These are phyloP conservation scores for Zeugodacus cucurbitae DNA, from an alignment of 1,140 invertebrate genomes.

Conservation along the genomic window DNA sequence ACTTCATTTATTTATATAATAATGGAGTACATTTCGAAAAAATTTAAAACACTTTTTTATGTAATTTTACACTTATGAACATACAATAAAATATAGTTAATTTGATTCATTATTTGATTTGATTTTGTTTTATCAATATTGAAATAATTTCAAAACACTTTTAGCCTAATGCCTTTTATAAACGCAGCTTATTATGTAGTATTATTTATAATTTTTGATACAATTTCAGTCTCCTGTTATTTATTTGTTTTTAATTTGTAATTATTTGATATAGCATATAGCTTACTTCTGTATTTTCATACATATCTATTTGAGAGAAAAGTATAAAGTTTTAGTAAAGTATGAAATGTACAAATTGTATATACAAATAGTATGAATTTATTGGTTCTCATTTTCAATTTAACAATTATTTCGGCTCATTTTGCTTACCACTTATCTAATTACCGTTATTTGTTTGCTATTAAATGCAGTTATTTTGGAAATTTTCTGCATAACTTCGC, in stretches of 20 bases:
- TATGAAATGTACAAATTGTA: neutral
- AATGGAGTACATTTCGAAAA: too few species aligned
- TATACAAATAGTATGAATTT: neutral
- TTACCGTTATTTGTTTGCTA: neutral
- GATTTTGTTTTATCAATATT: neutral
- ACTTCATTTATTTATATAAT: too few species aligned
- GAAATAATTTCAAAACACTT: too few species aligned
- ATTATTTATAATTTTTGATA: neutral
- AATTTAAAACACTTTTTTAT: too few species aligned
- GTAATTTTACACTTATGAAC: too few species aligned
- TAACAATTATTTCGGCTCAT: neutral
- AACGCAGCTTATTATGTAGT: neutral
- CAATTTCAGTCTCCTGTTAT: slow-evolving; percentile 12
- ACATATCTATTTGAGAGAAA: neutral
- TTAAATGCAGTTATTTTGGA: neutral
- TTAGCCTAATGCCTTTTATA: neutral
- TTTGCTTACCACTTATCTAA: neutral
- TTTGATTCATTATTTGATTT: neutral
- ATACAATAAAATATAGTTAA: too few species aligned
- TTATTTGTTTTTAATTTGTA: neutral
- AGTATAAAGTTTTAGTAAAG: neutral
- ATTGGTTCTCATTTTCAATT: neutral
- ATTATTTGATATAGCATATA: neutral
- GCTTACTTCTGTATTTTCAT: neutral
- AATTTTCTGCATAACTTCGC: too few species aligned